Evolutionary conservation across 2,888 invertebrate genomes (phyloP).

Genomic region (Odontocolon sp.): DNA sequence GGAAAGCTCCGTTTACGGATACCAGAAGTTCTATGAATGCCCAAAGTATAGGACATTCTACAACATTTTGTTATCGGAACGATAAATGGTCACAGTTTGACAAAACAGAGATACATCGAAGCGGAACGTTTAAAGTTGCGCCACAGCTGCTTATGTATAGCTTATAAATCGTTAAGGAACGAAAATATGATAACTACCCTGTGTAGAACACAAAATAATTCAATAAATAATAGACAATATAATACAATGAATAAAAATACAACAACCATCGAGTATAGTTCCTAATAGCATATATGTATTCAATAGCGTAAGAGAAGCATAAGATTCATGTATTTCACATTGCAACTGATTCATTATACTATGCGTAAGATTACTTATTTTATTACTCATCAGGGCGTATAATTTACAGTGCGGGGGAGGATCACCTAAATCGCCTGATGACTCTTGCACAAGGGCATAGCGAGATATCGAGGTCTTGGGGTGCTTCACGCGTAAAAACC

Average conservation of each 20-base stretch:
- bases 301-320: too few species aligned
- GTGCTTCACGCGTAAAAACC: too few species aligned
- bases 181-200: too few species aligned
- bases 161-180: neutral
- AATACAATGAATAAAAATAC: too few species aligned
- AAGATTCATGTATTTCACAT: too few species aligned
- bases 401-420: neutral
- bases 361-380: too few species aligned
- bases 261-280: too few species aligned
- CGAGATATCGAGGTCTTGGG: too few species aligned
- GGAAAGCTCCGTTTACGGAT: neutral
- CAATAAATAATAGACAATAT: neutral
- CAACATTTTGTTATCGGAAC: neutral
- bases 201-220: neutral
- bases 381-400: neutral
- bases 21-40: neutral
- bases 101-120: neutral
- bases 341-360: too few species aligned
- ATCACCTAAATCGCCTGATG: neutral
- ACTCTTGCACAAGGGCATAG: too few species aligned
- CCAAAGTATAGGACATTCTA: neutral
- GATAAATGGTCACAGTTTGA: neutral
- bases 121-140: neutral
- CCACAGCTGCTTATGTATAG: neutral
- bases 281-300: too few species aligned